A percentile compares a stretch with the other conserved stretches of the same genome.
These are phyloP conservation scores for Silurus aristotelis DNA, from an alignment of 2,797 vertebrate genomes.

Conservation along the genomic window DNA sequence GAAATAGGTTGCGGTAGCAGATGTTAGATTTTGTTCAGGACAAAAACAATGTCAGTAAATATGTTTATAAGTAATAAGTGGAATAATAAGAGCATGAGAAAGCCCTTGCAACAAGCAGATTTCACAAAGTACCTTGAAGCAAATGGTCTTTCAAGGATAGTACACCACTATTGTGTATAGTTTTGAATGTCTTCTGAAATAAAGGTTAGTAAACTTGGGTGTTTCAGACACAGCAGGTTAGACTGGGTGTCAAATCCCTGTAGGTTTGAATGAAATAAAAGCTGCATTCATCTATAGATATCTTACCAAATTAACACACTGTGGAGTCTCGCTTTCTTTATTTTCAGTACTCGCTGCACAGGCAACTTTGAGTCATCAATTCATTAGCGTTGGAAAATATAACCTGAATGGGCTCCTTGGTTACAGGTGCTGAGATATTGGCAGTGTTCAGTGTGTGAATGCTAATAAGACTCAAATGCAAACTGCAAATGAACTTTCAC, in stretches of 20 bases:
- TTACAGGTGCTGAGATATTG: constrained; percentile 1
- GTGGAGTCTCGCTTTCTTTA: neutral
- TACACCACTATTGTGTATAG: neutral
- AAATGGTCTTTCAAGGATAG: neutral
- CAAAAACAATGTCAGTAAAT: neutral
- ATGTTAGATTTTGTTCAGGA: neutral
- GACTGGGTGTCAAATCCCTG: neutral
- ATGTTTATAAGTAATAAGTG: neutral
- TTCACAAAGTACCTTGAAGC: neutral
- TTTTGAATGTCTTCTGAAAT: neutral
- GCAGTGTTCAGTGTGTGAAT: constrained; percentile 34
- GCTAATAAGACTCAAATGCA: constrained; percentile 51
- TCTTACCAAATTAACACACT: constrained; percentile 1
- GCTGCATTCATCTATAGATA: neutral
- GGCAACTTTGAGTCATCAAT: constrained; percentile 60
- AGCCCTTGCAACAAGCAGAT: neutral
- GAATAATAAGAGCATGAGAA: neutral
- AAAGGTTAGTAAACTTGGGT: neutral
- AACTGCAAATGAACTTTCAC: constrained; percentile 48
- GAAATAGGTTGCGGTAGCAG: neutral
- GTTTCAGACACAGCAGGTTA: neutral
- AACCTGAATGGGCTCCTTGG: constrained; percentile 24
- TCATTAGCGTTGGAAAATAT: constrained; percentile 58
- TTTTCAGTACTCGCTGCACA: constrained; percentile 22
- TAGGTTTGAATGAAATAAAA: neutral